phyloP scores from a whole-genome alignment of 1,140 invertebrate genomes.

The Drosophila guanche region DNA sequence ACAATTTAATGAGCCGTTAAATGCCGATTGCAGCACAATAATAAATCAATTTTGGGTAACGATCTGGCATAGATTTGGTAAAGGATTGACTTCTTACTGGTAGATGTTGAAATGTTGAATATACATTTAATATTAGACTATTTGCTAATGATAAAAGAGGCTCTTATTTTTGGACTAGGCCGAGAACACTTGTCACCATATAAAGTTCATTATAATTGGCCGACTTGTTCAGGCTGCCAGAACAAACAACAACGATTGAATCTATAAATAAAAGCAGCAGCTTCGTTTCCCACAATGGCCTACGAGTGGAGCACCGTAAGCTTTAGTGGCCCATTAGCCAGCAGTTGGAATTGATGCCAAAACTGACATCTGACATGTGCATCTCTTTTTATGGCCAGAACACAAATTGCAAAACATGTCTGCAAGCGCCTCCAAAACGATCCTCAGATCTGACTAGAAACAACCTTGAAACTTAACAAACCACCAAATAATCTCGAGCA shows the following conservation, averaged over 20 bases:
- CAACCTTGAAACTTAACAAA: slow-evolving; percentile 66
- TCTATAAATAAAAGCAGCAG: too few species aligned
- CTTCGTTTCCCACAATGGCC: too few species aligned
- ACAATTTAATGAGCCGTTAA: slow-evolving; percentile 26
- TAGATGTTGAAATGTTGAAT: background rate
- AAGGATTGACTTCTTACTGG: background rate
- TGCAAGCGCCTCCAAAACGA: slow-evolving; percentile 32
- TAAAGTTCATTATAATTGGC: slow-evolving; percentile 11
- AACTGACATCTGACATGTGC: slow-evolving; percentile 44
- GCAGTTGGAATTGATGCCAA: slow-evolving; percentile 25
- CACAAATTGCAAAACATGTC: slow-evolving; percentile 47
- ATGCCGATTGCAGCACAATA: slow-evolving; percentile 9
- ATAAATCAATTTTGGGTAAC: slow-evolving; percentile 22
- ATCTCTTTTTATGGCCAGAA: slow-evolving; percentile 44
- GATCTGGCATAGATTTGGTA: background rate
- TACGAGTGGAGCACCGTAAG: too few species aligned
- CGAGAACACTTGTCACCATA: too few species aligned
- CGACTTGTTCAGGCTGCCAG: background rate
- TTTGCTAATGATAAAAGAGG: too few species aligned
- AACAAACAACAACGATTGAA: too few species aligned
- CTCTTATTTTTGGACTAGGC: too few species aligned
- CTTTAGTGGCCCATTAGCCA: slow-evolving; percentile 11
- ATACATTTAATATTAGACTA: too few species aligned
- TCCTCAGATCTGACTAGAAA: slow-evolving; percentile 22
- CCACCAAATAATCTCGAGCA: slow-evolving; percentile 51